Base-by-base conservation (phyloP, 2,113 vertebrate species). In the Danionella cerebrum region DNA sequence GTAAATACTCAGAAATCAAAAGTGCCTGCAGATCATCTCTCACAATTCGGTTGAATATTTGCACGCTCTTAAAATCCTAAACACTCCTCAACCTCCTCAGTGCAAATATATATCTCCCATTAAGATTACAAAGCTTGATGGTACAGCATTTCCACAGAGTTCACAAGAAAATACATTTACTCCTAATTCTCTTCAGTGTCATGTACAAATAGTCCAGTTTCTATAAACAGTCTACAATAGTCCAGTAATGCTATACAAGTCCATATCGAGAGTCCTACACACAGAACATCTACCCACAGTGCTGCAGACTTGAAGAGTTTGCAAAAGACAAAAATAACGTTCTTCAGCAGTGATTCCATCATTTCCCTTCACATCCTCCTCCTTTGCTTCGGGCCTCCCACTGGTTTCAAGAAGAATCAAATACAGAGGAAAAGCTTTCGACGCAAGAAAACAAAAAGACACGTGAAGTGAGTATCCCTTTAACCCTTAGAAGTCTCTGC, bases 221-320 rank as follows among this genome's bases (percentile, higher is more conserved):
- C 60, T 64, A 64, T 47, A 60, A 64, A 48, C 60, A 36, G 42
- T 64, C 60, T 64, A 64, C 60, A 64, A 21, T 35, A 50, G 60
- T 64, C 42, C 58, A 60, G 42, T 64, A 36, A 64, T 64, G 59
- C 47, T 47, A 48, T 64, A 48, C 60, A 47, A 48, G 60, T 64
- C 60, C 60, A 64, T 48, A 64, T 48, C 41, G 9, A 64, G 42
- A 22, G 42, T 48, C 60, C 41, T 36, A 64, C 60, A 64, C 44
- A 64, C 60, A 64, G 27, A 64, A 64, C 60, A 19, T 64, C 60
- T 64, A 64, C 44, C 60, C 60, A 64, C 60, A 64, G 60, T 64
- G 60, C 60, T 64, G 60, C 41, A 48, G 60, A 64, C 60, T 48
- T 47, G 31, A 64, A 64, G 47, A 64, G 44, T 36, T 62, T 47